phyloP scores from a whole-genome alignment of 2,797 vertebrate genomes.

The Rhabdophis nuchalis region DNA sequence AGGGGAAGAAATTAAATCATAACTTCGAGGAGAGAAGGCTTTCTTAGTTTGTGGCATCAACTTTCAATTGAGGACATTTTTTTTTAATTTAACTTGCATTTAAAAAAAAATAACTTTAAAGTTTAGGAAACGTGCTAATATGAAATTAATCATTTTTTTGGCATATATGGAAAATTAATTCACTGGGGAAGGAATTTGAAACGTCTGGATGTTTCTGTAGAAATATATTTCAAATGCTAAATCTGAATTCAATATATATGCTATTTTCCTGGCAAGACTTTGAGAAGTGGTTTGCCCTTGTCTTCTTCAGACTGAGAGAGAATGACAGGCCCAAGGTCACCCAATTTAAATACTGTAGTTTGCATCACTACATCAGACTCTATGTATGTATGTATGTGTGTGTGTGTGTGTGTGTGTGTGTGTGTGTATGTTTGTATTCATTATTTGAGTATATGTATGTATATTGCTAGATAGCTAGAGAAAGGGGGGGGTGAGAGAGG shows the following conservation, averaged over 20 bases:
- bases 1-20: no score
- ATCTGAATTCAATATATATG: not conserved
- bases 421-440: no score
- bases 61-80: not conserved
- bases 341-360: not conserved
- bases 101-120: not conserved
- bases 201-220: slow-evolving; percentile 28
- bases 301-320: not conserved
- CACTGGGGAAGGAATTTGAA: slow-evolving; percentile 39
- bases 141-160: slow-evolving; percentile 4
- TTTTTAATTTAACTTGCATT: not conserved
- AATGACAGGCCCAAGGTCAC: not conserved
- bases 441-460: no score
- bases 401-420: no score
- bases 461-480: no score
- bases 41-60: not conserved
- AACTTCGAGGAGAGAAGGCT: no score
- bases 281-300: not conserved
- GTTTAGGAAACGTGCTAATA: not conserved
- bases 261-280: not conserved
- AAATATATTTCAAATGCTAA: not conserved
- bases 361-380: not conserved
- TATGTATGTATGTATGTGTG: not conserved
- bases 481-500: no score
- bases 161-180: slow-evolving; percentile 37